Percentiles rank a stretch among this genome's conserved stretches.
Conservation (phyloP, 2,797 vertebrate genomes). For the Kryptolebias ocellatus region DNA sequence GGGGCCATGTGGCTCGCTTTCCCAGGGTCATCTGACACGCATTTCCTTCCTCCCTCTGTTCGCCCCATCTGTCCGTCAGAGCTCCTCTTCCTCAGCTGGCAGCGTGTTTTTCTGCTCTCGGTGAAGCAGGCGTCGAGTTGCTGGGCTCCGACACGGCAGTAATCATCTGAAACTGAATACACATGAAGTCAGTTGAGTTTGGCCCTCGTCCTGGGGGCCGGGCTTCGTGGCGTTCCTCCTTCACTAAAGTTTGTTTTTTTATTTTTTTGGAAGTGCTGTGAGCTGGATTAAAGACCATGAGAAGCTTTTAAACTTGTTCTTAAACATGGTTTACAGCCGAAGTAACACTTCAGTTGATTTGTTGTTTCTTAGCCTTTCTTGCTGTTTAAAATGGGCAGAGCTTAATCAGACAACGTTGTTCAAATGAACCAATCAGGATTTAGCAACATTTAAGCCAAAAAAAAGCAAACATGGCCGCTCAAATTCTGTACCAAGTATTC, state of each 20-base stretch:
- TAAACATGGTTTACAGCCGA: too few relatives aligned
- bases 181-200: conserved; percentile 17
- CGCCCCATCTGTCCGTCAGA: conserved; percentile 37
- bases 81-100: conserved; percentile 1
- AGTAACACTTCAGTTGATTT: background rate
- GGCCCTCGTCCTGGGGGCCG: background rate
- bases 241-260: background rate
- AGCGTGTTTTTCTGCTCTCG: conserved; percentile 10
- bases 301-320: too few relatives aligned
- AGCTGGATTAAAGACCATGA: too few relatives aligned
- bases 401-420: background rate
- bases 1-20: conserved; percentile 54
- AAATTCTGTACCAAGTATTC: background rate
- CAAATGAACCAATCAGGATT: background rate
- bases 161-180: conserved; percentile 41
- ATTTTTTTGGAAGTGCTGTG: too few relatives aligned
- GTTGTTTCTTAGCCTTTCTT: background rate
- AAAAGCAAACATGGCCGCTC: too few relatives aligned
- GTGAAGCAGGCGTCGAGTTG: conserved; percentile 31
- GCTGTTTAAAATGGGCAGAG: background rate
- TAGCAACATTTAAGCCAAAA: too few relatives aligned
- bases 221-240: background rate
- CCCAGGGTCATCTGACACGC: conserved; percentile 72
- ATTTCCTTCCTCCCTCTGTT: conserved; percentile 50
- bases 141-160: conserved; percentile 25